Conservation (phyloP, 1,140 invertebrate genomes). For the Cephus cinctus region DNA sequence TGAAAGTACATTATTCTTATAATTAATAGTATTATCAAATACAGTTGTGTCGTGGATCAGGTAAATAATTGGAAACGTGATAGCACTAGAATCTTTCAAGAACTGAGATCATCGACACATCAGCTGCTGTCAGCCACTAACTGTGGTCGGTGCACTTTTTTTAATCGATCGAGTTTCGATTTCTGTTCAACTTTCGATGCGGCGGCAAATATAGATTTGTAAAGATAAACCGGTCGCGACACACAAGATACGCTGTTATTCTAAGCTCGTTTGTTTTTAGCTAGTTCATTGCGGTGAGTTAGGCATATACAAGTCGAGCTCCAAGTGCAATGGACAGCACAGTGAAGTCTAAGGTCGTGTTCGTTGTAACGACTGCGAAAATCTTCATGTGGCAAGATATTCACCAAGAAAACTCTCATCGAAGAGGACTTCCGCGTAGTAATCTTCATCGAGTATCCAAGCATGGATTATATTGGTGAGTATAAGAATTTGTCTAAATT, state of each 20-base stretch:
- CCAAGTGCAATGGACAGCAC: conserved; percentile 2
- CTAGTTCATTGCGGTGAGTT: conserved; percentile 1
- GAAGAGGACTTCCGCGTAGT: too few species aligned
- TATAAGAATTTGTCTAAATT: too few species aligned
- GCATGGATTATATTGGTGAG: too few species aligned
- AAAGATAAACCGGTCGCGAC: conserved; percentile 3
- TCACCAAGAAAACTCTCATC: too few species aligned
- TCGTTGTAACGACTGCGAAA: too few species aligned
- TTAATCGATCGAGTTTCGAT: conserved; percentile 4
- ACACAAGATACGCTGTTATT: background rate
- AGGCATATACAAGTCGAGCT: background rate
- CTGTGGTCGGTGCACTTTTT: background rate
- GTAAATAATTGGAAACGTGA: too few species aligned
- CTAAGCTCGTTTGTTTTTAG: background rate
- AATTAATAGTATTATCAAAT: too few species aligned
- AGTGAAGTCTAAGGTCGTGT: background rate
- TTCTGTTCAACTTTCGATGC: conserved; percentile 16
- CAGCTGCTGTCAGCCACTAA: background rate
- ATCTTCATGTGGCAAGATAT: too few species aligned
- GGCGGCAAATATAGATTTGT: conserved; percentile 8
- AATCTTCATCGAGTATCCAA: too few species aligned
- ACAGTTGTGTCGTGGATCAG: too few species aligned
- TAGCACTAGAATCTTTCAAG: too few species aligned
- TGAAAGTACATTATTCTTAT: too few species aligned
- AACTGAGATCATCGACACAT: background rate